phyloP scores from a whole-genome alignment of 2,113 vertebrate genomes.

The Apteryx owenii region DNA sequence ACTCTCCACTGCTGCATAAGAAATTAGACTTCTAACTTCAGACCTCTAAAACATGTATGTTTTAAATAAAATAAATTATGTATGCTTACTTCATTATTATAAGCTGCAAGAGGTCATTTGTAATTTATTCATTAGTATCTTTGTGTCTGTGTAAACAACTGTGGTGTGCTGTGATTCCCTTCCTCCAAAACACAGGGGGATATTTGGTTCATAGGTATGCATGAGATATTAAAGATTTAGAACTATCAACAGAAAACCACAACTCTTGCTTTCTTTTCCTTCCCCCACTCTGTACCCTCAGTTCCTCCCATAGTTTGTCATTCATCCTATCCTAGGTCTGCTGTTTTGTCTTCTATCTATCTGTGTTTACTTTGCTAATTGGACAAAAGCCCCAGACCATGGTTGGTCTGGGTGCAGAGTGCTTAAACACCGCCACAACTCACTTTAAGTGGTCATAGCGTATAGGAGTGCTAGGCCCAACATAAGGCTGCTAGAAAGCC shows the following conservation, averaged over 20 bases:
- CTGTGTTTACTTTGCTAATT: neutral
- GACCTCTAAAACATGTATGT: neutral
- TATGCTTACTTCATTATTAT: neutral
- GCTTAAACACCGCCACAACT: neutral
- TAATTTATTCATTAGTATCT: neutral
- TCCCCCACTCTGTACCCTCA: neutral
- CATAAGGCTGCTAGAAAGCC: neutral
- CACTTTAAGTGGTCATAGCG: too few species aligned
- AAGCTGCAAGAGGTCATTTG: neutral
- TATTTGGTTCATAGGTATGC: neutral
- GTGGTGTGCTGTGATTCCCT: neutral
- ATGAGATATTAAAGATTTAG: neutral
- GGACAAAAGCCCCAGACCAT: neutral
- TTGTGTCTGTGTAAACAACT: neutral
- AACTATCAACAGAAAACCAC: neutral
- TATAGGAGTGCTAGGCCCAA: fast-evolving
- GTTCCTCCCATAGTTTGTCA: neutral
- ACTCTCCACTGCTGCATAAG: fast-evolving
- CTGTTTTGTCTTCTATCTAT: neutral
- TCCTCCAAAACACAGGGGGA: neutral
- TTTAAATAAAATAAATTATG: neutral
- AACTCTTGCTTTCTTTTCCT: neutral
- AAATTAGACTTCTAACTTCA: neutral
- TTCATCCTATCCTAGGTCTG: fast-evolving
- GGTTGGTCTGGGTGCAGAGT: neutral